Conservation (phyloP, 2,888 invertebrate species). For the Synergus umbraculus region DNA sequence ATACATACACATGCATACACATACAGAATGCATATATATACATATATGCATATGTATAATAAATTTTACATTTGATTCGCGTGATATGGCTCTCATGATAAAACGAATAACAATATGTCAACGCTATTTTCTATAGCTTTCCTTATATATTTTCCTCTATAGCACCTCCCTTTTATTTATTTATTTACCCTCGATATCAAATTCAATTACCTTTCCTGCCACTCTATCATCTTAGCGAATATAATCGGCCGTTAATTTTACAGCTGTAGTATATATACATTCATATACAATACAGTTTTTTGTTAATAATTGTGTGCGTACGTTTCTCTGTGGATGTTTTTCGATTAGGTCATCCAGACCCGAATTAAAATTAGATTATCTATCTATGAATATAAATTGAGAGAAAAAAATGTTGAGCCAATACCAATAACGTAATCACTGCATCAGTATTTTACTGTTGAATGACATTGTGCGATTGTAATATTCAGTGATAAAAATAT, state of each 20-base stretch:
- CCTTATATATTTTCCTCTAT: not conserved
- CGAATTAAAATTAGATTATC: constrained; percentile 21
- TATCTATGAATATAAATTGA: not conserved
- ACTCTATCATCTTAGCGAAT: not conserved
- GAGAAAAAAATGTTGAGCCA: not conserved
- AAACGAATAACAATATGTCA: constrained; percentile 63
- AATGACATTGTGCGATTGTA: not conserved
- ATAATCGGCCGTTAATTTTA: constrained; percentile 3
- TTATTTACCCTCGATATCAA: not conserved
- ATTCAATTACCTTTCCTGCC: constrained; percentile 28
- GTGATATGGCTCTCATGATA: constrained; percentile 67
- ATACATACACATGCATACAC: constrained; percentile 44
- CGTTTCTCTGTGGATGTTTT: constrained; percentile 7
- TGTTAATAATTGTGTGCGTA: constrained; percentile 31
- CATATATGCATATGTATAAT: constrained; percentile 53
- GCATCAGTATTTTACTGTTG: not conserved
- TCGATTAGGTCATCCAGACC: constrained; percentile 15
- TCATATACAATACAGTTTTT: not conserved
- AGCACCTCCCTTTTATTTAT: not conserved
- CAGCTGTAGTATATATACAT: constrained; percentile 10
- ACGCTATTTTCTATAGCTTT: constrained; percentile 26
- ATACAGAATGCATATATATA: constrained; percentile 43
- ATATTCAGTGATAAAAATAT: not conserved
- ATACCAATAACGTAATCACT: not conserved
- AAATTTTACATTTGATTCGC: constrained; percentile 65